Evolutionary conservation across 1,140 invertebrate genomes (phyloP).

Genomic region (Drosophila nikananu): DNA sequence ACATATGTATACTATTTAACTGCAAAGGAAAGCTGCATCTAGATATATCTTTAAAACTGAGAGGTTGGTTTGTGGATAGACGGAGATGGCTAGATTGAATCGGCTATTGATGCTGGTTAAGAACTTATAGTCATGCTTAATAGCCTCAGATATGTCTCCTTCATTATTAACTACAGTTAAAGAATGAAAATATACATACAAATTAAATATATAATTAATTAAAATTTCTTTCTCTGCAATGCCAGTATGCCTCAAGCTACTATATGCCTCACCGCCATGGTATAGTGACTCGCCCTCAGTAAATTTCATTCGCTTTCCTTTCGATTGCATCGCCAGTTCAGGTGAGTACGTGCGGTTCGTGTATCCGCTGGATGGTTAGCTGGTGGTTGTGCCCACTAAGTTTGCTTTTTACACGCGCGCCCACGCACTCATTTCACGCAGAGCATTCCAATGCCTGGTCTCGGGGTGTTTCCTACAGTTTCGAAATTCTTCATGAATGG

Average conservation of each 20-base stretch:
- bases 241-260: not conserved
- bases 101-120: too few species aligned
- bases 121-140: too few species aligned
- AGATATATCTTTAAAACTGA: not conserved
- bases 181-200: too few species aligned
- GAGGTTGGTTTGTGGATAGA: not conserved
- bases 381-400: constrained; percentile 42
- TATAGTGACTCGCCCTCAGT: not conserved
- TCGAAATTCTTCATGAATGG: constrained; percentile 32
- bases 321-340: constrained; percentile 41
- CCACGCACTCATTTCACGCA: constrained; percentile 30
- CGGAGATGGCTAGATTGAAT: too few species aligned
- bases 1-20: too few species aligned
- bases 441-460: constrained; percentile 22
- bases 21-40: too few species aligned
- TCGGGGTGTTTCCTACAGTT: constrained; percentile 10
- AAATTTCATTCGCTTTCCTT: constrained; percentile 46
- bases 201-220: too few species aligned
- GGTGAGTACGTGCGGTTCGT: constrained; percentile 7
- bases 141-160: too few species aligned
- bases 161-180: too few species aligned
- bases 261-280: not conserved
- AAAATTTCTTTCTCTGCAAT: not conserved
- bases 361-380: not conserved
- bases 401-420: constrained; percentile 16